phyloP scores from a whole-genome alignment of 2,797 vertebrate genomes.

The Arrhamphus sclerolepis region DNA sequence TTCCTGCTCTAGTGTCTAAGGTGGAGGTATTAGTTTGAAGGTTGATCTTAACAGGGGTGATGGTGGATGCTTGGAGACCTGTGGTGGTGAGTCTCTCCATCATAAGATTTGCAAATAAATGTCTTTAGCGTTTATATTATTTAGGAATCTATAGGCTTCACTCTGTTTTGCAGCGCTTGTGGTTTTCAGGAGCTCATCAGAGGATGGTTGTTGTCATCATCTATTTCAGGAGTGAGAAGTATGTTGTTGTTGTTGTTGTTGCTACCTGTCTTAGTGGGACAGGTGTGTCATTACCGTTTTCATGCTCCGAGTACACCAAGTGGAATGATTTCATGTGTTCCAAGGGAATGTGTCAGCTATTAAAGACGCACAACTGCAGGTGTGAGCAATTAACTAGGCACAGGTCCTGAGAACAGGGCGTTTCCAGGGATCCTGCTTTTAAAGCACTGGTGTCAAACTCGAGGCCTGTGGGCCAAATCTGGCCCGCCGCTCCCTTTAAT shows the following conservation, averaged over 20 bases:
- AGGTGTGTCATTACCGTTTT: conserved; percentile 61
- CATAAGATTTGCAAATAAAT: conserved; percentile 38
- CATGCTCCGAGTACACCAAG: conserved; percentile 28
- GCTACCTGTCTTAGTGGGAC: conserved; percentile 15
- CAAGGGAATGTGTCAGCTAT: conserved; percentile 55
- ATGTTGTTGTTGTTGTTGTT: conserved; percentile 21
- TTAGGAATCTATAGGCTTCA: background rate
- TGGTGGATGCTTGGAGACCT: conserved; percentile 51
- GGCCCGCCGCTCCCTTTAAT: too few species aligned
- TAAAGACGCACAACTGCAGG: conserved; percentile 48
- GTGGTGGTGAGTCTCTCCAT: conserved; percentile 43
- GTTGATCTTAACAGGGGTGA: conserved; percentile 46
- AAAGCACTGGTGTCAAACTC: too few species aligned
- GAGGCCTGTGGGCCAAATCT: too few species aligned
- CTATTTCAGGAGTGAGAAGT: conserved; percentile 31
- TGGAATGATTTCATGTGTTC: conserved; percentile 28
- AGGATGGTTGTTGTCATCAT: conserved; percentile 12
- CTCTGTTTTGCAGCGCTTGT: conserved; percentile 2
- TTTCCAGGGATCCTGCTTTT: conserved; percentile 1
- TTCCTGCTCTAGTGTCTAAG: conserved; percentile 30
- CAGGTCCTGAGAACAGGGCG: conserved; percentile 10
- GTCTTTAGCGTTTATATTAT: background rate
- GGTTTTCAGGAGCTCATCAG: conserved; percentile 11
- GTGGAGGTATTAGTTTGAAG: conserved; percentile 65
- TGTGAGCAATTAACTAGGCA: background rate